Evolutionary conservation across 2,888 invertebrate species (phyloP), one percentile per base, ranked within the genome.

Genomic region (Cheilosia grossa): DNA sequence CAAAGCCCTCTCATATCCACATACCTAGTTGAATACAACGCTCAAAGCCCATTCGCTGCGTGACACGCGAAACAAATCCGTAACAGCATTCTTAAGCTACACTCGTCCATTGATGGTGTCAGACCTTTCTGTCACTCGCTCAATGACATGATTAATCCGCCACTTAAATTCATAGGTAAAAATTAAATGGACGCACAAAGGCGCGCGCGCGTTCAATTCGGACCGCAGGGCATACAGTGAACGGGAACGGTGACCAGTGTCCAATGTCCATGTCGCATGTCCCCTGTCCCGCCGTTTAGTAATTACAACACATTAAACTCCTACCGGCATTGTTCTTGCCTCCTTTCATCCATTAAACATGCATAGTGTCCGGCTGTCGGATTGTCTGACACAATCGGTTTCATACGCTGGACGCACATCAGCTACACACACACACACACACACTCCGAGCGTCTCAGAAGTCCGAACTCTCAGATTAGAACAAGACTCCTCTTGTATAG

Each of bases 71-170:
- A 79, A 58, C 78, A 67, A 78, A 58, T 74, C 63, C 56, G 37
- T 24, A 63, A 77, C 77, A 56, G 82, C 77, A 67, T 82, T 82
- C 82, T 63, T 59, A 44, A 69, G 56, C 37, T 64, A 33, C 56
- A 79, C 49, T 47, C 47, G 19, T 49, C 58, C 54, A 47, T 59
- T 42, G 24, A 37, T n/a, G 24, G 5, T 72, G 72, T 72, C 72
- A 73, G 53, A 73, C 73, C 73, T 73, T 74, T 73, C 79, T 79
- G 82, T 79, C 82, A 79, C 44, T 69, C 79, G 33, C 24, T 53
- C 73, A 79, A 74, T 77, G 85, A 81, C 80, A 85, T 72, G 85
- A 72, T 81, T 85, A 81, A 85, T 85, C 85, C 85, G 75, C 85
- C 85, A 77, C 80, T 85, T 85, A 75, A 85, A 72, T 51, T 72